A percentile compares a stretch with the other conserved stretches of the same genome.
Evolutionary conservation across 2,888 invertebrate species (phyloP).

Genomic region (Drosophila anomalata): DNA sequence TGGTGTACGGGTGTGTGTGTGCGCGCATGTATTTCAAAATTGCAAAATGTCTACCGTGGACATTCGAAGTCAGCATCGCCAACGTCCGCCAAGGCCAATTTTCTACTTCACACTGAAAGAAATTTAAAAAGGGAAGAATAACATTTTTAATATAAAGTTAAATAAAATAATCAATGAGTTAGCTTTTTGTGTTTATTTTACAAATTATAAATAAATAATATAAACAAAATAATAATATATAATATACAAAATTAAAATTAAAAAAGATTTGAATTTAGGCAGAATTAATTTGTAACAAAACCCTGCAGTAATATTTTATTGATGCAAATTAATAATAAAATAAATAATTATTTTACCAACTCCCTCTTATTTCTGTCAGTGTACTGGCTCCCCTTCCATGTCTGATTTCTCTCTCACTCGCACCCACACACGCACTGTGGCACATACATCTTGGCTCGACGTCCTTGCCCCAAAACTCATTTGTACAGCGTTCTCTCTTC

Average conservation of each 20-base stretch:
- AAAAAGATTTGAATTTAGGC: too few species aligned
- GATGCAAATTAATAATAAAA: too few species aligned
- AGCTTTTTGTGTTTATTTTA: too few species aligned
- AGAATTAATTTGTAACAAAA: too few species aligned
- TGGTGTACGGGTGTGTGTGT: conserved; percentile 45
- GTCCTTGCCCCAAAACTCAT: conserved; percentile 80
- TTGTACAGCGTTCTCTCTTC: conserved; percentile 61
- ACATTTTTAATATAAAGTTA: too few species aligned
- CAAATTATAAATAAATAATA: too few species aligned
- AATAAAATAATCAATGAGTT: too few species aligned
- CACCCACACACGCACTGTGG: conserved; percentile 6
- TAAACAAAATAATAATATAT: too few species aligned
- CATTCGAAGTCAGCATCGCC: conserved; percentile 67
- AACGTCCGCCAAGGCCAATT: conserved; percentile 42
- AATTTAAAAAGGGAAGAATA: background rate
- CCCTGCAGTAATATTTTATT: too few species aligned
- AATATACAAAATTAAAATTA: too few species aligned
- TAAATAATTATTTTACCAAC: too few species aligned
- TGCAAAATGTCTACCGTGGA: conserved; percentile 80
- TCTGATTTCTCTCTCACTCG: background rate
- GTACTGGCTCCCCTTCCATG: background rate
- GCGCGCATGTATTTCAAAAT: conserved; percentile 79
- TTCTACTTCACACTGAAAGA: background rate
- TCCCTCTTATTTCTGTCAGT: conserved; percentile 4
- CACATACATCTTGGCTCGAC: conserved; percentile 69